Evolutionary conservation across 2,797 vertebrate species (phyloP), one percentile per base, ranked within the genome.

Genomic region (Microctenopoma steveboyesi): DNA sequence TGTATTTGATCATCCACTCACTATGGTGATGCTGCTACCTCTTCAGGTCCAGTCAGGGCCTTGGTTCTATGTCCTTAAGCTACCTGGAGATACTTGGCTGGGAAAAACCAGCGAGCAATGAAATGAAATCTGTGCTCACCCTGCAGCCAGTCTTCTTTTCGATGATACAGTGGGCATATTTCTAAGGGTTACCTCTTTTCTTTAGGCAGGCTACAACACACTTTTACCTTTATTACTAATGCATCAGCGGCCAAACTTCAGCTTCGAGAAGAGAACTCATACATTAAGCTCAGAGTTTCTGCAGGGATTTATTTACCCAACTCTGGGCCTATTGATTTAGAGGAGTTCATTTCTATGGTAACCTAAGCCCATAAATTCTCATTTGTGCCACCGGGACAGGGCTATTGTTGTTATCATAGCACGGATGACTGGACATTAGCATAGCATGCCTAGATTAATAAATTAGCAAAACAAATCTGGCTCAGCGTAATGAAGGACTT

Each of bases 311-410:
- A 72, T 86, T 86, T 81, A 82, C 72, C 75, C 74, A 71, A 78
- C 76, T 81, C 78, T 40, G 45, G 53, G 76, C 76, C 15, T 88
- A 92, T 93, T 82, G 91, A 92, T 89, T 83, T 16, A 37, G 65
- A 85, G 76, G 57, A 84, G 79, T 88, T 89, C 66, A 91, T 91
- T 90, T 85, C 88, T 86, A 78, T 78, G 78, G 85, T 55, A 86
- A 88, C 83, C 56, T n/a, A 1, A 64, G 73, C 78, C 79, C 72
- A 91, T 92, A 87, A 86, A 91, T 92, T 88, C 81, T 91, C 77
- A 92, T 93, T 90, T 89, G 81, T 25, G 3, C 69, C 64, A 74
- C 40, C 7, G 42, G 69, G 77, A 85, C 75, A 70, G 66, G 72
- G 70, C 76, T 76, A 68, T 81, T 84, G 81, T 86, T 82, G 82